phyloP scores from a whole-genome alignment of 2,797 vertebrate genomes.

The Gallirallus australis region DNA sequence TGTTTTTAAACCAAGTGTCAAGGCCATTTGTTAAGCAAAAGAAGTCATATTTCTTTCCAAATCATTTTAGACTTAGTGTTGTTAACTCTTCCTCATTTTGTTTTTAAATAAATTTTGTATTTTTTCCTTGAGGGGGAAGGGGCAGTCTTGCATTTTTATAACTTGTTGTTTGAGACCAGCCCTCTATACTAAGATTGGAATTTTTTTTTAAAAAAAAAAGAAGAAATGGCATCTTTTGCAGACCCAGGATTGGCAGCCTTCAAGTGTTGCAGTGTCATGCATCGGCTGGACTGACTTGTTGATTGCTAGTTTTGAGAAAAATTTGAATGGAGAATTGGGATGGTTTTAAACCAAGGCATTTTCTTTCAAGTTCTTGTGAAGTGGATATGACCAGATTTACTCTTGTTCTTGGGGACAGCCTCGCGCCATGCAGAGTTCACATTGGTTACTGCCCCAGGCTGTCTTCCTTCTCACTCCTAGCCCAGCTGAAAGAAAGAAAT shows the following conservation, averaged over 20 bases:
- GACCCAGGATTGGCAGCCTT: conserved; percentile 35
- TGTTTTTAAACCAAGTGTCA: conserved; percentile 78
- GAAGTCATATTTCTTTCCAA: conserved; percentile 78
- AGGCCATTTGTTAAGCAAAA: conserved; percentile 80
- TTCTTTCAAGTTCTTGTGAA: conserved; percentile 80
- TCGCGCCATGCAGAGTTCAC: conserved; percentile 69
- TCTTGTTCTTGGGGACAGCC: conserved; percentile 75
- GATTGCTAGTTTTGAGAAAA: conserved; percentile 64
- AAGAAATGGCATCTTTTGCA: conserved; percentile 55
- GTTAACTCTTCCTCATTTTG: conserved; percentile 77
- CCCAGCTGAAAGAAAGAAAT: conserved; percentile 81
- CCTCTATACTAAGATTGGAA: conserved; percentile 55
- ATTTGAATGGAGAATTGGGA: conserved; percentile 62
- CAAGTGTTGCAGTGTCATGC: conserved; percentile 32
- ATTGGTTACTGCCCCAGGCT: conserved; percentile 66
- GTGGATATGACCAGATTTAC: conserved; percentile 74
- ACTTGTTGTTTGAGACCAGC: conserved; percentile 71
- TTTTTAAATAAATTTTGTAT: conserved; percentile 77
- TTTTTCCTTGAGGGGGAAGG: conserved; percentile 73
- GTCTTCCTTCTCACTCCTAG: conserved; percentile 77
- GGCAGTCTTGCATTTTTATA: conserved; percentile 74
- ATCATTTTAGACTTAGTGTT: conserved; percentile 80
- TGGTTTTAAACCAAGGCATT: conserved; percentile 78
- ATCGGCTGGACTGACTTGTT: conserved; percentile 71
- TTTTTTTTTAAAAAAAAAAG: background rate